Base-by-base conservation (phyloP, 2,888 invertebrate genomes). In the Amitus sp. region DNA sequence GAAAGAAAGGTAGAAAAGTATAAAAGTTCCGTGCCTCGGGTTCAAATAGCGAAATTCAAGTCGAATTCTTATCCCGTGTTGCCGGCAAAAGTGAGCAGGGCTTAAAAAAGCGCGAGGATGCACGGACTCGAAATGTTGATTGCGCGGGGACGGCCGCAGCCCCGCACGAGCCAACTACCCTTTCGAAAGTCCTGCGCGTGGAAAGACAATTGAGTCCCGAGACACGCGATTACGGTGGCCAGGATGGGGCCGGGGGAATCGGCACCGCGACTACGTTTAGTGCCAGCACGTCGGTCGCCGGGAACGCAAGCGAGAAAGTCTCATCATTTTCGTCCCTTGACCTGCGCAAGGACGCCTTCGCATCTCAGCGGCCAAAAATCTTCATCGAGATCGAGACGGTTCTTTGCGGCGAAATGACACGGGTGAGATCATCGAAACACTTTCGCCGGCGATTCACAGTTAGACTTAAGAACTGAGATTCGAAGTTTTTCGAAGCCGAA, bases 181-280 rank as follows among this genome's bases (percentile, higher is more conserved):
- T 42, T 45, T 54, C 60, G 54, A 34, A 40, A 54, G 47, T 51
- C 46, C 54, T 47, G 57, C 59, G 67, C 64, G 63, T 62, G 55
- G 67, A 66, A 62, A 66, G 62, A 64, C 67, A 62, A 69, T 65
- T 65, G 60, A 65, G 63, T 56, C 55, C 42, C 62, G 57, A 53
- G 66, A 68, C 78, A 78, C 77, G 78, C 78, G 72, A 78, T 74
- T 67, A 61, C 53, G 46, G 52, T 48, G 42, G 47, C 49, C 52
- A 63, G 67, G 65, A 66, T 66, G 64, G 64, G 63, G 74, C 65
- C 63, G 56, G 59, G 53, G 59, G 48, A 61, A 67, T 62, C 65
- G 53, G 53, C 67, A 62, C 59, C 67, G 67, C 65, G 17, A 65
- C 53, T 45, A 23, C 33, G 66, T 55, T 75, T 72, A 75, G 77